Conservation (phyloP, 2,888 invertebrate genomes). For the Dascillus cervinus region DNA sequence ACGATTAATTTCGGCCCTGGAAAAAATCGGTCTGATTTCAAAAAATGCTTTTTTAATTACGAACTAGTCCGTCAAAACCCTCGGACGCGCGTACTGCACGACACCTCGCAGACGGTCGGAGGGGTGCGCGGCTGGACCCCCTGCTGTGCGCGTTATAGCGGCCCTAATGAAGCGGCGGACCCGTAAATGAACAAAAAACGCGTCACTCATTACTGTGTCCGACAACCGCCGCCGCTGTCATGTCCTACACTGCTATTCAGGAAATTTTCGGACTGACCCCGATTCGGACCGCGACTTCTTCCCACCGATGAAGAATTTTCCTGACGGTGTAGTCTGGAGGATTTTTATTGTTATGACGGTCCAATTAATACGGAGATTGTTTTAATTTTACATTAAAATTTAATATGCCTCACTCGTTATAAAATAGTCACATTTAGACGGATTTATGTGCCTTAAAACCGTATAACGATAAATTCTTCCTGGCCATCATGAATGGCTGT, state of each 20-base stretch:
- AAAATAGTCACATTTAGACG: too few relatives aligned
- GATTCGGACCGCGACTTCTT: slow-evolving; percentile 2
- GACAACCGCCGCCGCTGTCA: slow-evolving; percentile 14
- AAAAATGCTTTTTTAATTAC: slow-evolving; percentile 11
- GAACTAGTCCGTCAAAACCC: slow-evolving; percentile 4
- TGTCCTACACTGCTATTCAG: slow-evolving; percentile 11
- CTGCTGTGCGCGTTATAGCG: slow-evolving; percentile 26
- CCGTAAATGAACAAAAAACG: slow-evolving; percentile 31
- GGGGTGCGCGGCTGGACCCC: slow-evolving; percentile 19
- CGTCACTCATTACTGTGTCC: slow-evolving; percentile 16
- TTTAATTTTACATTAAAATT: slow-evolving; percentile 13
- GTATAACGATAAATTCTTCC: too few relatives aligned
- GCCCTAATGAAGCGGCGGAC: slow-evolving; percentile 35
- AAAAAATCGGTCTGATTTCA: slow-evolving; percentile 6
- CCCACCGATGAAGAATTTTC: neutral
- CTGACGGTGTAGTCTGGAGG: slow-evolving; percentile 8
- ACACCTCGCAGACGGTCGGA: slow-evolving; percentile 12
- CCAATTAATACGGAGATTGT: slow-evolving; percentile 19
- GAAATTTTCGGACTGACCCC: too few relatives aligned
- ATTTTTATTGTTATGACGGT: slow-evolving; percentile 20
- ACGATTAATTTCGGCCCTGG: slow-evolving; percentile 3
- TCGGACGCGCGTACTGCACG: slow-evolving; percentile 10
- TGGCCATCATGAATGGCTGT: too few relatives aligned
- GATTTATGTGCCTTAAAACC: too few relatives aligned
- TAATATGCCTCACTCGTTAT: too few relatives aligned